Conservation (phyloP, 2,797 vertebrate species). For the Sebastes goodei region DNA sequence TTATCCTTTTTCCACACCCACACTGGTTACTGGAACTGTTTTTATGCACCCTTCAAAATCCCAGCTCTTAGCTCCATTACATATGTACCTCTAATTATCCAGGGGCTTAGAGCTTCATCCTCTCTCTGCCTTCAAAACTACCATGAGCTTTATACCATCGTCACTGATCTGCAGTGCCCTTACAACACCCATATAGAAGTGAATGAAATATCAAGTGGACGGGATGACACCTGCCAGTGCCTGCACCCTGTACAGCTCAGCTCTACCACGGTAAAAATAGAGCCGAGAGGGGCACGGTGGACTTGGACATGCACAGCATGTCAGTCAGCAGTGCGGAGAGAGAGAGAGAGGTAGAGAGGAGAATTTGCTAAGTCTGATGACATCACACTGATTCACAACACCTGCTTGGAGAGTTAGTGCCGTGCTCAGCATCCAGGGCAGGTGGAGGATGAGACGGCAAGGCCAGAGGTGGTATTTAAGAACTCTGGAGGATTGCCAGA, state of each 20-base stretch:
- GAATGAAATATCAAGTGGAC: constrained; percentile 45
- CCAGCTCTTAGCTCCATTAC: constrained; percentile 15
- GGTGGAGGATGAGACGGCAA: constrained; percentile 24
- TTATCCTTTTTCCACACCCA: constrained; percentile 9
- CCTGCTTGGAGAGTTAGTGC: constrained; percentile 66
- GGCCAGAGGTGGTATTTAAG: constrained; percentile 68
- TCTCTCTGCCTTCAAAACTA: constrained; percentile 3
- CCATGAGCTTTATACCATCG: background rate
- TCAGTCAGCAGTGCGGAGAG: constrained; percentile 39
- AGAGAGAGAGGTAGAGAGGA: constrained; percentile 27
- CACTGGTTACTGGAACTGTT: constrained; percentile 2
- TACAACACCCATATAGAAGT: constrained; percentile 1
- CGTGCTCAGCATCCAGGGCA: constrained; percentile 51
- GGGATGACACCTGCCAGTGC: constrained; percentile 53
- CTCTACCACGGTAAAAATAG: constrained; percentile 62
- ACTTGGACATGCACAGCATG: constrained; percentile 40
- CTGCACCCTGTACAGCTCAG: constrained; percentile 35
- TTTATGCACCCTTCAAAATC: constrained; percentile 15
- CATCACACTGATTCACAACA: constrained; percentile 67
- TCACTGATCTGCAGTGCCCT: constrained; percentile 17
- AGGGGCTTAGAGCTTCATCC: constrained; percentile 21
- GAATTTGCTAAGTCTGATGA: constrained; percentile 59
- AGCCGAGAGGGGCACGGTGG: constrained; percentile 30
- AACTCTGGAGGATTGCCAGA: constrained; percentile 66
- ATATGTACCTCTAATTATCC: constrained; percentile 32